Conservation (phyloP, 2,113 vertebrate genomes). For the Microtus ochrogaster region DNA sequence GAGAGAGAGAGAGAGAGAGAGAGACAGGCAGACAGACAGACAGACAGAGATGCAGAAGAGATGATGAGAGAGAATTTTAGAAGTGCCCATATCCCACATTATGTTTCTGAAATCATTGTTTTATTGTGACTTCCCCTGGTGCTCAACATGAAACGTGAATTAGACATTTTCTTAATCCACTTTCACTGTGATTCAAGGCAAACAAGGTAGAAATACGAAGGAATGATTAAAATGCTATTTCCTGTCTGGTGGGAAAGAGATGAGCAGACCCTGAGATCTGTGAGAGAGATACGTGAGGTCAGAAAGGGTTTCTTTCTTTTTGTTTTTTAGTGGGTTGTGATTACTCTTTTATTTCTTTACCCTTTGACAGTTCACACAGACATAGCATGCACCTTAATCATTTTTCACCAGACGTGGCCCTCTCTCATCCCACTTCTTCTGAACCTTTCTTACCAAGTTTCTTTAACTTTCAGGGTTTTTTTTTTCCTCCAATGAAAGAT, state of each 20-base stretch:
- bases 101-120: background rate
- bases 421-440: background rate
- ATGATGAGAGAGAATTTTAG: background rate
- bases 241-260: background rate
- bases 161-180: background rate
- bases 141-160: background rate
- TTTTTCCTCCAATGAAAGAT: background rate
- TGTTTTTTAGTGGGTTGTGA: background rate
- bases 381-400: too few relatives aligned
- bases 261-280: background rate
- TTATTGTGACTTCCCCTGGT: background rate
- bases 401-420: rapidly evolving
- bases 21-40: background rate
- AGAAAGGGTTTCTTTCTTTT: background rate
- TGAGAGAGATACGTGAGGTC: background rate
- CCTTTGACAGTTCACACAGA: background rate
- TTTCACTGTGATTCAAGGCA: background rate
- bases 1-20: background rate
- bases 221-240: background rate
- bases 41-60: background rate
- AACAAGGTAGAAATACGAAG: background rate
- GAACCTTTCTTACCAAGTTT: background rate
- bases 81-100: too few relatives aligned
- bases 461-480: too few relatives aligned
- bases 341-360: background rate